Evolutionary conservation across 2,888 invertebrate genomes (phyloP), one percentile per base, ranked within the genome.

Genomic region (Phasia obesa): DNA sequence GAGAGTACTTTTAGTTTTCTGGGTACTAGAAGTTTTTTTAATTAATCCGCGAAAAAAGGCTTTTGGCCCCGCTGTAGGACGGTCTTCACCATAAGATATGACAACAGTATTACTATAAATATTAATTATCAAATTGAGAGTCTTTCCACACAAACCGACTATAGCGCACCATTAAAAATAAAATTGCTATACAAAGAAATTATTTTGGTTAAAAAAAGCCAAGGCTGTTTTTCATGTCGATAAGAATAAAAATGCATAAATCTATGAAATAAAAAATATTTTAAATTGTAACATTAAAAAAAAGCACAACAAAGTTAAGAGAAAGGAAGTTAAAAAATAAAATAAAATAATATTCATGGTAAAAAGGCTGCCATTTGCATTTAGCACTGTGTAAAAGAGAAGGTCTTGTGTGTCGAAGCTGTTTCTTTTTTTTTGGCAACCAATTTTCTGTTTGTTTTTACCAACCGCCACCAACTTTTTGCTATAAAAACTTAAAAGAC

Each of bases 191-290:
- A 53, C 60, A 77, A 53, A 60, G n/a, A 62, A 60, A 62, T 47
- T 69, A 69, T 77, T 62, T 77, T 53, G 17, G 23, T 35, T n/a
- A 6, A 49, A 19, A 59, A 62, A 35, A 77, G 44, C 64, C 62
- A 65, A 75, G 76, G 74, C 73, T 77, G 80, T 77, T 85, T 85
- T 81, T 73, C 84, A 81, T 84, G 81, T 85, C 81, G 85, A 85
- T 85, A 85, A 85, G 76, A 71, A 70, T 38, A 38, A 65, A 75
- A 79, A 75, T 85, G 67, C 81, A 79, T 84, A 81, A 81, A 81
- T 85, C 81, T 75, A 83, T 73, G 51, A 64, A 59, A 62, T 62
- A 69, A 42, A 78, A 71, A 70, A 65, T 71, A 62, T 71, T 78
- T 76, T 57, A 78, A 77, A 77, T 62, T 62, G 38, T 57, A 59